These are phyloP conservation scores for Urocitellus parryii DNA, from an alignment of 2,113 vertebrate genomes.

Conservation along the genomic window DNA sequence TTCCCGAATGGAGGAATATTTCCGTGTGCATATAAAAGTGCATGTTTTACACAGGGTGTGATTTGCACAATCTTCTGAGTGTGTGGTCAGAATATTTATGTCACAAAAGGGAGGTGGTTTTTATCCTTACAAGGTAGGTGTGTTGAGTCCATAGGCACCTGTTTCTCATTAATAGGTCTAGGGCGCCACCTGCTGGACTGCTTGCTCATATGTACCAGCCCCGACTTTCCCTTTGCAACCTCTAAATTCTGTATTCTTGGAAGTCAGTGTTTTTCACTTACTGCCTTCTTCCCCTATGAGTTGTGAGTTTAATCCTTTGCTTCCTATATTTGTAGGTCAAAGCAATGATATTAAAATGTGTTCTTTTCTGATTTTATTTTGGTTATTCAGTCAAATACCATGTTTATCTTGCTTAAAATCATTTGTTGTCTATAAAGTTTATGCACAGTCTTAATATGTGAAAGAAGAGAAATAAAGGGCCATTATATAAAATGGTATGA, in stretches of 20 bases:
- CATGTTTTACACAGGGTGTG: not conserved
- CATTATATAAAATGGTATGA: not conserved
- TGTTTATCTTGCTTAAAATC: not conserved
- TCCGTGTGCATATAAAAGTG: not conserved
- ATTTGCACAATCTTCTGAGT: not conserved
- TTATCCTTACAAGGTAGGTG: not conserved
- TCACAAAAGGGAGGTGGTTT: not conserved
- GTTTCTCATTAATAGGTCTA: not conserved
- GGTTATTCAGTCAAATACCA: not conserved
- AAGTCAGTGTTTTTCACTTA: not conserved
- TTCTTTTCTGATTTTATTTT: not conserved
- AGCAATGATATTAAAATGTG: not conserved
- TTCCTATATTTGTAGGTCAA: not conserved
- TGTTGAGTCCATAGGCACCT: fast-evolving
- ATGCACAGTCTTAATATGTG: not conserved
- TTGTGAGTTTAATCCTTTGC: not conserved
- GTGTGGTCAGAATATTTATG: not conserved
- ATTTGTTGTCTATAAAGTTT: not conserved
- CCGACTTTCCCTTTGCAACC: not conserved
- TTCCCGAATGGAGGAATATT: not conserved
- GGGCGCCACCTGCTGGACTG: conserved; percentile 66
- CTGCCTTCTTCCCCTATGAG: not conserved
- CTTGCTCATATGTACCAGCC: not conserved
- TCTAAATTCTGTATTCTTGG: not conserved
- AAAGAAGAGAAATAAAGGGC: conserved; percentile 15